phyloP scores from a whole-genome alignment of 2,797 vertebrate species.

The Macropus fuliginosus region DNA sequence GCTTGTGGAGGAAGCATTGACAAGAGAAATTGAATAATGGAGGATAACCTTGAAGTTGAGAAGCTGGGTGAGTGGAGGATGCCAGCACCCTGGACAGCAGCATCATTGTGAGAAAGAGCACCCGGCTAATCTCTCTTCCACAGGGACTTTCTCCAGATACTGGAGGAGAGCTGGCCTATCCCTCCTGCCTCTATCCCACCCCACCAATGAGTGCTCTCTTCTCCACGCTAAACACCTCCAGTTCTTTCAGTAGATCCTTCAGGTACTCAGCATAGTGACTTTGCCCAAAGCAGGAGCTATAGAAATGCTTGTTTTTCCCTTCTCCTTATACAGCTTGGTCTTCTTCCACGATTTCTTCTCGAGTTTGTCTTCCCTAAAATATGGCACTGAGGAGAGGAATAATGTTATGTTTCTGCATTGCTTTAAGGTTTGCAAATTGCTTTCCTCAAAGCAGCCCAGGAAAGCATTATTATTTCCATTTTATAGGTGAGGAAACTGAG shows the following conservation, averaged over 20 bases:
- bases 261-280: not conserved
- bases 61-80: not conserved
- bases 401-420: not conserved
- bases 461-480: not conserved
- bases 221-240: not conserved
- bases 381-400: not conserved
- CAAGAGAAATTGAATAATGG: not conserved
- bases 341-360: not conserved
- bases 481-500: not conserved
- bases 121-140: not conserved
- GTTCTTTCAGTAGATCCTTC: not conserved
- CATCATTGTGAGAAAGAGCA: not conserved
- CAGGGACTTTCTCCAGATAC: not conserved
- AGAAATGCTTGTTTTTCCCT: not conserved
- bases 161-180: not conserved
- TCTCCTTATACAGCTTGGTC: not conserved
- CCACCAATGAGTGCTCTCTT: not conserved
- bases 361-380: not conserved
- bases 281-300: not conserved
- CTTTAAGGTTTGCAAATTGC: not conserved
- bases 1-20: not conserved
- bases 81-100: not conserved
- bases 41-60: not conserved
- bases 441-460: not conserved
- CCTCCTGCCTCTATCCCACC: not conserved